Base-by-base conservation (phyloP, 2,113 vertebrate genomes). In the Edolisoma coerulescens region DNA sequence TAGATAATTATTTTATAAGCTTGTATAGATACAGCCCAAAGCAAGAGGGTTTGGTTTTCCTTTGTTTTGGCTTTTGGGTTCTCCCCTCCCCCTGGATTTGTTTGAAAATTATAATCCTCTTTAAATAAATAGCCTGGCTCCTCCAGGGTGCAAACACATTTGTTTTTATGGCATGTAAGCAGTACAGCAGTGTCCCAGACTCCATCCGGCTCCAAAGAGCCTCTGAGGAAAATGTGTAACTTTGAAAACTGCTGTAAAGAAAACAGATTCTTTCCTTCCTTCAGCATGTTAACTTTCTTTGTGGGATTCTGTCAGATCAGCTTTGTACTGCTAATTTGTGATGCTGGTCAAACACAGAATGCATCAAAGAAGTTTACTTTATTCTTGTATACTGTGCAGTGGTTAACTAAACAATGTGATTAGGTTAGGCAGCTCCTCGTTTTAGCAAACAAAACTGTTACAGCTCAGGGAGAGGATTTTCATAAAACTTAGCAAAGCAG, bases 241-340 rank as follows among this genome's bases (percentile, higher is more conserved):
- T 84, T 71, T 52, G 84, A 71, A 94, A 89, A 92, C 84, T 92
- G 37, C 80, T 87, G 61, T 89, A 87, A 94, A 82, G 69, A 79
- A 95, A 96, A 91, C 70, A 47, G 39, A 80, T 83, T 78, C 35
- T 52, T 89, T 69, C 47, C 30, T 82, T 45, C n/a, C 45, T 74
- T 84, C 78, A 84, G 30, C 45, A 28, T 35, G 44, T 61, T 82
- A 56, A 73, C 50, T 71, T 65, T 49, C 76, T 91, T 67, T 83
- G 67, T 87, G 74, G 22, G 59, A 59, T 88, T 94, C 89, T 96
- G 84, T 89, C 81, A 77, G 41, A 39, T 85, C 67, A 91, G 69
- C 84, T 82, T 91, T 91, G 49, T 79, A 12, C 70, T 39, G 37
- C 28, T 82, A 3, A 64, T 87, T 76, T 50, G 57, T 61, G 69